Evolutionary conservation across 2,797 vertebrate genomes (phyloP).

Genomic region (Cuculus canorus): DNA sequence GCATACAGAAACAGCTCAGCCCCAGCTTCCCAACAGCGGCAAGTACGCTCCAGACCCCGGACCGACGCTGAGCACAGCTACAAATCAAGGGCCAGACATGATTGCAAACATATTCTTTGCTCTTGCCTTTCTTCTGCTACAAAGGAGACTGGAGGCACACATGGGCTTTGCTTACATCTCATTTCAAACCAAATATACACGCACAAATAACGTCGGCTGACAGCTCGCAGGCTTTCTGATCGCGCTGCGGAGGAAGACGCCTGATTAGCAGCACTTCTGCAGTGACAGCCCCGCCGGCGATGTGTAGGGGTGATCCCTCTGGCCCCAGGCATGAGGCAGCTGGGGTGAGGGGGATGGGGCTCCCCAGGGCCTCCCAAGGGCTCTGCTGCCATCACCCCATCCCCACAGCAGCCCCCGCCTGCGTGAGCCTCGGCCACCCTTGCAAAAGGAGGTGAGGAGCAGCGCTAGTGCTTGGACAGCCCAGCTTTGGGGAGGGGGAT

Average conservation of each 20-base stretch:
- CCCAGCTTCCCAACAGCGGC: background rate
- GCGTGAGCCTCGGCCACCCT: background rate
- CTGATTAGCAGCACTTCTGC: background rate
- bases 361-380: background rate
- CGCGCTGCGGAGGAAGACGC: background rate
- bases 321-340: background rate
- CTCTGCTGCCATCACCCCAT: background rate
- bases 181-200: background rate
- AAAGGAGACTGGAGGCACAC: background rate
- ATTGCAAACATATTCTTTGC: background rate
- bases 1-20: background rate
- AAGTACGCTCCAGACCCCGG: background rate
- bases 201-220: background rate
- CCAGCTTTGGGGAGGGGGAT: background rate
- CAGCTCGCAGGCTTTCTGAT: background rate
- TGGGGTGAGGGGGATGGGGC: background rate
- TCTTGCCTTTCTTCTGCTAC: background rate
- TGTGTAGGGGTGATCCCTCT: background rate
- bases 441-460: background rate
- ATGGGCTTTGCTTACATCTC: background rate
- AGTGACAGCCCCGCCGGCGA: background rate
- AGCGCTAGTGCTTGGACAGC: accelerated
- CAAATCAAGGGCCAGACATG: background rate
- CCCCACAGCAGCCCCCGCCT: background rate
- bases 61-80: background rate